Base-by-base conservation (phyloP, 1,140 invertebrate genomes). In the Trichonephila inaurata region DNA sequence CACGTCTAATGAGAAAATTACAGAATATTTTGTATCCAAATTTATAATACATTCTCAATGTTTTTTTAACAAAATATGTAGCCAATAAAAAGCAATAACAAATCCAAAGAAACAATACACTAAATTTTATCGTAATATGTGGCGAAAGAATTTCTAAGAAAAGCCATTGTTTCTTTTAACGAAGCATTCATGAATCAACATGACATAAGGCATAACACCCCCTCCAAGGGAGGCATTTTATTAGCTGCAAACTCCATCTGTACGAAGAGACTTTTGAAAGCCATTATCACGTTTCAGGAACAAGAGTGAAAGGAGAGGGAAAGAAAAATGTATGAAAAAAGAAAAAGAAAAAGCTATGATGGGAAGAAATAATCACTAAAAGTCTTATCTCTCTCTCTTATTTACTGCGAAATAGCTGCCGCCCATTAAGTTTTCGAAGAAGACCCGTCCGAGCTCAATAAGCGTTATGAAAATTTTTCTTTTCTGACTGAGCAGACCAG, bases 391-490 rank as follows among this genome's bases (percentile, higher is more conserved):
- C 28, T 62, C 40, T 77, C 69, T 77, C 28, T 62, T 77, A 77
- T 83, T 60, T 60, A 83, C 51, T 83, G 51, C 19, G 82, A 83
- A 83, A 83, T 44, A 83, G 40, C 40, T 19, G 12, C 7, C 40
- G 19, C 44, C 82, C 69, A 33, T 33, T 77, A 33, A 77, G 24
- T 51, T 19, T 24, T 24, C n/a, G 12, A n/a, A 10, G 2, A 69
- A 69, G 66, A 69, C 66, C 51, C 66, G 24, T 28, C 19, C 40
- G 24, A 44, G 82, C 82, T 83, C 82, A 83, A 58, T 83, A 83
- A 83, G 82, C 51, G 82, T 51, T 60, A 83, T 60, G 82, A 83
- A 83, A 58, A 58, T 83, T 51, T 83, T 83, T 83, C 44, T 77
- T 33, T 77, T 33, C 28, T 77, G 28, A 51, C 44, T 24, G 19